Evolutionary conservation across 1,140 invertebrate species (phyloP), one percentile per base, ranked within the genome.

Genomic region (Papilio glaucus): DNA sequence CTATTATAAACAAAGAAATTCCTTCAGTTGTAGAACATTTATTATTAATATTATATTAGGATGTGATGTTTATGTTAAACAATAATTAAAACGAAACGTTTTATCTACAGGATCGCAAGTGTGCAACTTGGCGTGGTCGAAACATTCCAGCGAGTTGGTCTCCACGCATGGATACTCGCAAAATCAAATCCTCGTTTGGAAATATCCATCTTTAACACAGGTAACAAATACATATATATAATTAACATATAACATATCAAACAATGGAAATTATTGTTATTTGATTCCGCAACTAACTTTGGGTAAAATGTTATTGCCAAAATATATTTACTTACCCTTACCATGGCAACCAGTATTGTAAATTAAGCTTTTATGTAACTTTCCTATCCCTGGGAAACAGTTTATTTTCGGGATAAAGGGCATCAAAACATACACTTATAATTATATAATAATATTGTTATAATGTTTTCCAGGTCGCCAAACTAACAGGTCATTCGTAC

Each of bases 111-210:
- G 98, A n/a, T 99, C 98, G 0, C 99, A 97, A 94, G 98, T 99
- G 13, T 99, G 99, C 93, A 99, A 99, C 94, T 93, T 99, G 63
- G 99, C 99, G 24, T 99, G 99, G 99, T 99, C 98, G 12, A 99
- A 99, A 90, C 98, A 99, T 93, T 98, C 98, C 63, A 98, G 98
- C 76, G 99, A 99, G 94, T 93, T 99, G 84, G 98, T 99, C 72
- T 99, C 98, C 83, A 99, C 99, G 0, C 99, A 99, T 91, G 99
- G 99, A 0, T 99, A 99, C 87, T 99, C 99, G 29, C 99, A 99
- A 90, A 99, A 99, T 93, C 99, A 99, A 94, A 99, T 99, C 69
- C 93, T 99, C 10, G 98, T 99, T 0, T 99, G 99, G 99, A 99
- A 99, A 85, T 99, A 99, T 93, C 99, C 99, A 0, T 98, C 98